Evolutionary conservation across 2,797 vertebrate species (phyloP).

Genomic region (Orientallactaga sibirica): DNA sequence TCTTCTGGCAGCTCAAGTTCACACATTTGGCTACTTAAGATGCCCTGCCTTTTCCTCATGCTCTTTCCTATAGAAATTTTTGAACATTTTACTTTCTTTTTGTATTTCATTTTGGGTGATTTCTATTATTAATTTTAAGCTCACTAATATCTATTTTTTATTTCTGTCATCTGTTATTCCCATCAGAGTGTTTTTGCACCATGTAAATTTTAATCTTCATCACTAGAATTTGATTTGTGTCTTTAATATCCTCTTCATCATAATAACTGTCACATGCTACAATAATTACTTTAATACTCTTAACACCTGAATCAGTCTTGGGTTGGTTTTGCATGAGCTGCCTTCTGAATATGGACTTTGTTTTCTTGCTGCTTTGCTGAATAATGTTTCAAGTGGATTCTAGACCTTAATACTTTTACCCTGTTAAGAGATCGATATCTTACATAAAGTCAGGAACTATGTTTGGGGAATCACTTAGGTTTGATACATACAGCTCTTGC

Average conservation of each 20-base stretch:
- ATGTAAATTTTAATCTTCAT: neutral
- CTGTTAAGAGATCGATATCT: neutral
- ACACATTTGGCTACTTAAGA: neutral
- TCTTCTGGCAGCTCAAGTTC: neutral
- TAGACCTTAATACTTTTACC: neutral
- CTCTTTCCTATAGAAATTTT: neutral
- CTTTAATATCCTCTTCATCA: neutral
- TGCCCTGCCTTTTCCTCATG: neutral
- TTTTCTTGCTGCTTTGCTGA: neutral
- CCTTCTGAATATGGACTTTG: neutral
- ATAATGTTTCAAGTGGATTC: neutral
- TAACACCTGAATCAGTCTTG: neutral
- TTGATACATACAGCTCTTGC: neutral
- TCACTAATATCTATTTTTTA: neutral
- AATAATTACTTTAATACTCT: neutral
- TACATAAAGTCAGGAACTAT: constrained; percentile 7
- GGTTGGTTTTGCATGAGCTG: neutral
- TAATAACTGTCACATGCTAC: neutral
- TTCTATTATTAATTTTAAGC: neutral
- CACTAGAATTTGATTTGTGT: neutral
- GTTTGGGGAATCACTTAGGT: neutral
- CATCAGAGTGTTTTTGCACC: neutral
- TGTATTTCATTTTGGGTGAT: neutral
- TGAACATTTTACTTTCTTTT: neutral
- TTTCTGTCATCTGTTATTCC: neutral